A percentile compares a stretch with the other conserved stretches of the same genome.
Evolutionary conservation across 2,797 vertebrate genomes (phyloP).

Genomic region (Lutjanus argentimaculatus): DNA sequence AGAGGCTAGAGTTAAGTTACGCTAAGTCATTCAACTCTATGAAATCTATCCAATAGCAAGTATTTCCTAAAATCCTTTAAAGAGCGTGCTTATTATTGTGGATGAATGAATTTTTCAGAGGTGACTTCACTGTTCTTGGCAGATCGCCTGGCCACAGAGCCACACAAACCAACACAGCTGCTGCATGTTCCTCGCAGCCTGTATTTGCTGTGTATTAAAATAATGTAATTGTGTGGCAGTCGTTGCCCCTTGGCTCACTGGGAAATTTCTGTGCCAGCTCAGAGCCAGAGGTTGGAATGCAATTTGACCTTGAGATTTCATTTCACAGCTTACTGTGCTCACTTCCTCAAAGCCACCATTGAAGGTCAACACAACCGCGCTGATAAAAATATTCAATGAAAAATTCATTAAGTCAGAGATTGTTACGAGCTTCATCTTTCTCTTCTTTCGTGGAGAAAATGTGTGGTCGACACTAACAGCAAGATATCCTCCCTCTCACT

Average conservation of each 20-base stretch:
- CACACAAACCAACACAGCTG: slow-evolving; percentile 21
- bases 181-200: slow-evolving; percentile 2
- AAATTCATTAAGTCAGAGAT: slow-evolving; percentile 8
- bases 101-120: slow-evolving; percentile 20
- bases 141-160: not conserved
- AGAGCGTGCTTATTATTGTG: slow-evolving; percentile 16
- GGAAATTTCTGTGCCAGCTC: slow-evolving; percentile 17
- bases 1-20: not conserved
- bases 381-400: slow-evolving; percentile 2
- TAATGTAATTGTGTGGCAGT: slow-evolving; percentile 40
- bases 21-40: not conserved
- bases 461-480: not conserved
- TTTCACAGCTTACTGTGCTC: slow-evolving; percentile 5
- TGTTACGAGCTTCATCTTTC: not conserved
- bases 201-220: slow-evolving; percentile 38
- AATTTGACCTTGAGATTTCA: slow-evolving; percentile 51
- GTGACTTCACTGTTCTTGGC: slow-evolving; percentile 40
- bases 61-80: slow-evolving; percentile 9
- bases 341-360: not conserved
- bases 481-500: not conserved
- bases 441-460: no score
- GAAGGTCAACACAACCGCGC: not conserved
- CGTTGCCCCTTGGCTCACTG: slow-evolving; percentile 21
- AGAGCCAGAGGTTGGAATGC: slow-evolving; percentile 32
- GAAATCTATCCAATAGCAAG: slow-evolving; percentile 10